These are phyloP conservation scores for Delichon dasypus DNA, from an alignment of 2,797 vertebrate genomes.

Conservation along the genomic window DNA sequence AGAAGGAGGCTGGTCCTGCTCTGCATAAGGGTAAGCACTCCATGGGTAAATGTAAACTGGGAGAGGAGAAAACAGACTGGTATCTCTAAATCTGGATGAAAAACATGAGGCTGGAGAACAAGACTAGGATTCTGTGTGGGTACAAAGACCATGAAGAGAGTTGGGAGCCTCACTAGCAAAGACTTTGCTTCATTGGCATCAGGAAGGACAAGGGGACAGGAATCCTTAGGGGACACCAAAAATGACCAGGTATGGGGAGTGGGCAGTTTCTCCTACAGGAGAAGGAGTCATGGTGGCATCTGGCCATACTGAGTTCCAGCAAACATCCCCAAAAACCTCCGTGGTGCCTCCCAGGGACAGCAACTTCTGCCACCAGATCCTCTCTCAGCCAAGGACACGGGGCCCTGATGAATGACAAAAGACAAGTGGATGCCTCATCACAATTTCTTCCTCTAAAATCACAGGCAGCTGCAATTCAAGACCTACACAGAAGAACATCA, in stretches of 20 bases:
- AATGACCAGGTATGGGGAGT: neutral
- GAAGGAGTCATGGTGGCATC: fast-evolving
- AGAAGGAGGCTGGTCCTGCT: neutral
- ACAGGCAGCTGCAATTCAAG: neutral
- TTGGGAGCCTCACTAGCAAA: neutral
- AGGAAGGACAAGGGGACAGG: fast-evolving
- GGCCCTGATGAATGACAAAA: neutral
- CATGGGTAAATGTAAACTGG: neutral
- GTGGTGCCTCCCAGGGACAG: fast-evolving
- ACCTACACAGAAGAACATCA: neutral
- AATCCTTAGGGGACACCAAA: neutral
- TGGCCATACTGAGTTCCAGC: neutral
- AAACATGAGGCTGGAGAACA: neutral
- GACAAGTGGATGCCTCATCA: neutral
- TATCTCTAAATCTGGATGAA: neutral
- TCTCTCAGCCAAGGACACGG: neutral
- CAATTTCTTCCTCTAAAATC: neutral
- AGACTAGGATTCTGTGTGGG: neutral
- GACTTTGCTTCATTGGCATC: neutral
- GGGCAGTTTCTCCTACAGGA: neutral
- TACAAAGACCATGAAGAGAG: neutral
- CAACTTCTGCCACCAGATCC: neutral
- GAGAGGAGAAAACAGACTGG: neutral
- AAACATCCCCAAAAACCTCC: fast-evolving
- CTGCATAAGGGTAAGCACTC: fast-evolving